Conservation (phyloP, 2,797 vertebrate species). For the Mus minutoides region DNA sequence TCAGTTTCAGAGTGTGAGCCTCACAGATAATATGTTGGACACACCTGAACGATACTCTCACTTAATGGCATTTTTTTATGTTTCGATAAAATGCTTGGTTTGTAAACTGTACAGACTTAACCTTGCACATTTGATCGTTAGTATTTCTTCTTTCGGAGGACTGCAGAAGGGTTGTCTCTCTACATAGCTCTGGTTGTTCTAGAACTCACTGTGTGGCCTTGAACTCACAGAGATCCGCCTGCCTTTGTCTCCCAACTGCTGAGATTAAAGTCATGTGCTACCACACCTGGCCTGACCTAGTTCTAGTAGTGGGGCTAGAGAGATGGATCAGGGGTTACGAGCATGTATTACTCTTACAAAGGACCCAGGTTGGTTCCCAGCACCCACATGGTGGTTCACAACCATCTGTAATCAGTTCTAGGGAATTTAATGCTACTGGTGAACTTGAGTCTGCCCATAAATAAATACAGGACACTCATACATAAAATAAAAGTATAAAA, state of each 20-base stretch:
- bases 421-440: not conserved
- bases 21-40: not conserved
- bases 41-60: not conserved
- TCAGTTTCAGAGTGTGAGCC: not conserved
- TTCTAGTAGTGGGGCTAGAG: not conserved
- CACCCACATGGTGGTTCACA: not conserved
- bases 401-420: not conserved
- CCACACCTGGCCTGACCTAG: not conserved
- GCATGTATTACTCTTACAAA: not conserved
- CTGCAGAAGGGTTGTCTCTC: not conserved
- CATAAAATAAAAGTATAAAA: not conserved
- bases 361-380: too few relatives aligned
- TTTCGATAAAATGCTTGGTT: conserved; percentile 36
- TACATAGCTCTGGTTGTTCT: not conserved
- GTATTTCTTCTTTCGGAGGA: not conserved
- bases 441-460: not conserved
- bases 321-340: not conserved
- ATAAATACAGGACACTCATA: not conserved
- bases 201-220: not conserved
- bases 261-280: not conserved
- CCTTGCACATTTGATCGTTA: conserved; percentile 38
- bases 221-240: not conserved
- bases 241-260: not conserved
- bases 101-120: conserved; percentile 42
- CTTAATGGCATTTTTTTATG: conserved; percentile 38